phyloP scores from a whole-genome alignment of 2,113 vertebrate species.

The Leucopsar rothschildi region DNA sequence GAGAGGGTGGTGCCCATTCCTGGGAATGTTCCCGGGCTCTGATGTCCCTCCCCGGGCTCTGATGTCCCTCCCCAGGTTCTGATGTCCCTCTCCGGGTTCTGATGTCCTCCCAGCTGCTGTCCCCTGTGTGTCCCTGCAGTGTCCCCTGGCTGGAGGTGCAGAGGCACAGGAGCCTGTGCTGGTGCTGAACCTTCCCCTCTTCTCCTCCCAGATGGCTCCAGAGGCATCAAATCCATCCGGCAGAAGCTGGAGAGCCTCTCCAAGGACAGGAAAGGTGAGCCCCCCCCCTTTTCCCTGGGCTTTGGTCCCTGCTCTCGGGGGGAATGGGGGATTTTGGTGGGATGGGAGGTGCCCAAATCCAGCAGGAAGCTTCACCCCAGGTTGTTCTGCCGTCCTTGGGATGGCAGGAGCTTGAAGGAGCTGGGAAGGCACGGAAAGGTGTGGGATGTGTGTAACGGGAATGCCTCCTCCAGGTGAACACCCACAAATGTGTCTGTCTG shows the following conservation, averaged over 20 bases:
- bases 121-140: rapidly evolving
- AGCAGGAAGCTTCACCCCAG: no score
- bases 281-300: not conserved
- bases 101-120: not conserved
- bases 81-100: not conserved
- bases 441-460: rapidly evolving
- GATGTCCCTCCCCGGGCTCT: not conserved
- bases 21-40: no score
- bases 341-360: not conserved
- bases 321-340: not conserved
- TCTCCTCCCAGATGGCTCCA: slow-evolving; percentile 65
- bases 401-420: rapidly evolving
- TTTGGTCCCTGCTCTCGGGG: not conserved
- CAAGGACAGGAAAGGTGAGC: slow-evolving; percentile 84
- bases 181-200: not conserved
- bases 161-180: no score
- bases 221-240: slow-evolving; percentile 78
- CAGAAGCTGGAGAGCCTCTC: slow-evolving; percentile 85
- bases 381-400: not conserved
- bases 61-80: not conserved
- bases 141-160: not conserved
- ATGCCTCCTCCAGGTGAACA: not conserved
- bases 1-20: not conserved
- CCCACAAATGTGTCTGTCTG: rapidly evolving
- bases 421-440: rapidly evolving